phyloP scores from a whole-genome alignment of 2,888 invertebrate genomes.

The Pammene fasciana region DNA sequence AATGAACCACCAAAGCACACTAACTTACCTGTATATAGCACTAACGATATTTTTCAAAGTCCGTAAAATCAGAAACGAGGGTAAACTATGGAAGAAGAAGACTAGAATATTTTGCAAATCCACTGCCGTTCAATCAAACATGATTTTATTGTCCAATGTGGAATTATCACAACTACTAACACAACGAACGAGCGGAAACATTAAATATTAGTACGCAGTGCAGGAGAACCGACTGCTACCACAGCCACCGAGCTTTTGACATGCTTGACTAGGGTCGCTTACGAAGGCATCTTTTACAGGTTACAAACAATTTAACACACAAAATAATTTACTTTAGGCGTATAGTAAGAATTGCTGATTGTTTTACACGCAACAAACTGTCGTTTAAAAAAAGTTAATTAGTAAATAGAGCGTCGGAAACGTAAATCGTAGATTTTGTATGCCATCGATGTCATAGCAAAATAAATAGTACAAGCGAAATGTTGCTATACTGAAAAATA shows the following conservation, averaged over 20 bases:
- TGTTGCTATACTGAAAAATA: conserved; percentile 52
- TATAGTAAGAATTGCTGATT: background rate
- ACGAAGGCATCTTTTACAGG: conserved; percentile 38
- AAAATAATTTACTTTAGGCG: conserved; percentile 6
- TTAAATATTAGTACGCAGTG: conserved; percentile 20
- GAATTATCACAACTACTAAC: conserved; percentile 20
- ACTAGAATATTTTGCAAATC: conserved; percentile 65
- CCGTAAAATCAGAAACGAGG: conserved; percentile 54
- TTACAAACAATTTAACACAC: conserved; percentile 13
- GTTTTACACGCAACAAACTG: conserved; percentile 25
- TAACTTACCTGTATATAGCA: conserved; percentile 49
- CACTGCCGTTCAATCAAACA: conserved; percentile 61
- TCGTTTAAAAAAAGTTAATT: conserved; percentile 3
- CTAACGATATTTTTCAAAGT: conserved; percentile 55
- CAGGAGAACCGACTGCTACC: conserved; percentile 34
- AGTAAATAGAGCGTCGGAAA: conserved; percentile 23
- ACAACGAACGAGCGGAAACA: conserved; percentile 22
- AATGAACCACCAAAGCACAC: conserved; percentile 4
- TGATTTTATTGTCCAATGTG: conserved; percentile 43
- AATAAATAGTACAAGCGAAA: conserved; percentile 30
- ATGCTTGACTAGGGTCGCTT: conserved; percentile 29
- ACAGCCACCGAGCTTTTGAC: conserved; percentile 35
- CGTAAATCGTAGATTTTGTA: conserved; percentile 45
- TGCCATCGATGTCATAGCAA: conserved; percentile 40
- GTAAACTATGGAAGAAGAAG: conserved; percentile 65